These are phyloP conservation scores for Sabatieria punctata DNA, from an alignment of 2,888 invertebrate genomes.

Conservation along the genomic window DNA sequence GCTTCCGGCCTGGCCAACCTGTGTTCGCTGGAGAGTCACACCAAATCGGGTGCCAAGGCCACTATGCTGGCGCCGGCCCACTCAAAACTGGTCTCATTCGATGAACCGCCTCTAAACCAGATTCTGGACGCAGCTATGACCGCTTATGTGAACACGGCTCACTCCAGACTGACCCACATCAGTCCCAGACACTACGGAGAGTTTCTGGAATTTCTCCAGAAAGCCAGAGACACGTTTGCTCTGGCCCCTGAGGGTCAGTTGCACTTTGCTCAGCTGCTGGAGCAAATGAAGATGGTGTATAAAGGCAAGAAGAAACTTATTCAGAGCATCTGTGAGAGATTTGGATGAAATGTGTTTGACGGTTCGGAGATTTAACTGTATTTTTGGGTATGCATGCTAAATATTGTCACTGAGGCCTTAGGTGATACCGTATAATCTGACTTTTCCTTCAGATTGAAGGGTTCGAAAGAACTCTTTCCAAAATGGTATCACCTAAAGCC, in stretches of 20 bases:
- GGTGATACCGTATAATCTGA: too few species aligned
- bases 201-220: slow-evolving; percentile 57
- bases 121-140: slow-evolving; percentile 50
- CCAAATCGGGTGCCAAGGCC: too few species aligned
- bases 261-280: slow-evolving; percentile 61
- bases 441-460: too few species aligned
- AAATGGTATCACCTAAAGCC: too few species aligned
- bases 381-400: too few species aligned
- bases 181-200: slow-evolving; percentile 65
- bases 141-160: slow-evolving; percentile 66
- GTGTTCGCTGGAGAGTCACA: too few species aligned
- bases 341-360: too few species aligned
- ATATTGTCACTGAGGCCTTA: too few species aligned
- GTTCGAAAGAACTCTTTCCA: too few species aligned
- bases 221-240: slow-evolving; percentile 63
- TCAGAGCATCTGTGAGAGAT: slow-evolving; percentile 65
- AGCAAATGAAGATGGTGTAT: slow-evolving; percentile 69
- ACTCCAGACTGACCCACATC: slow-evolving; percentile 64
- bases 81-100: too few species aligned
- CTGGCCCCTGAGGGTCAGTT: slow-evolving; percentile 63
- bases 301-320: slow-evolving; percentile 76
- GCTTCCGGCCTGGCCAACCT: slow-evolving; percentile 30
- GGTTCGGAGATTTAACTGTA: too few species aligned
- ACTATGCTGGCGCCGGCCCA: too few species aligned
- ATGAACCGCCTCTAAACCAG: slow-evolving; percentile 44